Conservation (phyloP, 2,797 vertebrate genomes). For the Orientallactaga sibirica region DNA sequence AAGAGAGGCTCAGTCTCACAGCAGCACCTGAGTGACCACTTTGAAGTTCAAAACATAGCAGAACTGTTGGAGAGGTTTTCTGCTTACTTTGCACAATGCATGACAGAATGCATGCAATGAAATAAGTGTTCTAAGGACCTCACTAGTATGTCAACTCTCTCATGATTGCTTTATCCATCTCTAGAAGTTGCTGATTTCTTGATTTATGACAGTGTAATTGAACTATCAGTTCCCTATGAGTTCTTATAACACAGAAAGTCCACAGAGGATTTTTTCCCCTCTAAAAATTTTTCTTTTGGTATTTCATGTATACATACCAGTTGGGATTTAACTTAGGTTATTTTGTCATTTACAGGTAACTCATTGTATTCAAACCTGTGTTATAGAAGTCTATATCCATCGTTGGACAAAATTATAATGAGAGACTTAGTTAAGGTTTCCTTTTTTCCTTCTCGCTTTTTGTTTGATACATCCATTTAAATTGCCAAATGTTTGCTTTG, state of each 20-base stretch:
- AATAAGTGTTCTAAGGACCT: slow-evolving; percentile 55
- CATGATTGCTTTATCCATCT: slow-evolving; percentile 39
- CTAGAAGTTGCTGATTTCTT: slow-evolving; percentile 45
- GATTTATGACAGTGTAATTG: slow-evolving; percentile 39
- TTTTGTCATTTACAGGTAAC: slow-evolving; percentile 86
- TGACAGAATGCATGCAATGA: slow-evolving; percentile 43
- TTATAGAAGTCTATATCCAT: slow-evolving; percentile 83
- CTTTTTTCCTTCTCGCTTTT: slow-evolving; percentile 65
- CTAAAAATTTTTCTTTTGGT: slow-evolving; percentile 81
- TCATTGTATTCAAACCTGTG: slow-evolving; percentile 84
- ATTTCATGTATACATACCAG: slow-evolving; percentile 85
- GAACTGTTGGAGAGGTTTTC: not conserved
- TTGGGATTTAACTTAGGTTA: slow-evolving; percentile 81
- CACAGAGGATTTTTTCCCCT: slow-evolving; percentile 27
- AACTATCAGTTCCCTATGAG: slow-evolving; percentile 59
- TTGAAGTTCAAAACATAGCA: not conserved
- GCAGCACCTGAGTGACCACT: not conserved
- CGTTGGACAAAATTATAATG: slow-evolving; percentile 82
- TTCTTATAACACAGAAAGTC: slow-evolving; percentile 64
- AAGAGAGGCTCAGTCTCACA: slow-evolving; percentile 63
- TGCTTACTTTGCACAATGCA: not conserved
- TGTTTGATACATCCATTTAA: slow-evolving; percentile 68
- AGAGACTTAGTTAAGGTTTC: slow-evolving; percentile 75
- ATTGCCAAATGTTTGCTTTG: slow-evolving; percentile 38
- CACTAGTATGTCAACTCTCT: slow-evolving; percentile 52